Conservation (phyloP, 2,113 vertebrate species). For the Oophaga pumilio region DNA sequence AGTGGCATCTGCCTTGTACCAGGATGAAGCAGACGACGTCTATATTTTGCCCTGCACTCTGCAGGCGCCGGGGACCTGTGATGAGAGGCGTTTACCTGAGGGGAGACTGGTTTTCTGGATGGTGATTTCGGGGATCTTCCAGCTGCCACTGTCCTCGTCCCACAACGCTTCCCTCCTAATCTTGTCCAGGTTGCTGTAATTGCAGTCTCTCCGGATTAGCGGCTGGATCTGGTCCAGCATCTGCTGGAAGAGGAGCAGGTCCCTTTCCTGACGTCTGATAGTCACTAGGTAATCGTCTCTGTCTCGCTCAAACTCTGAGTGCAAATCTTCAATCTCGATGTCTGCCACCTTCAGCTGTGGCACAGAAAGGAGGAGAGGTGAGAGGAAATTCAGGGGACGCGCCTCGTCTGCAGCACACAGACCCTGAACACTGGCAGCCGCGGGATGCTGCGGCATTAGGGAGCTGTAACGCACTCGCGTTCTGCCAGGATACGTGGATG, state of each 20-base stretch:
- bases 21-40: no score
- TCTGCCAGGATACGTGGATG: background rate
- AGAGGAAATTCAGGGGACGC: background rate
- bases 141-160: slow-evolving; percentile 81
- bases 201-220: slow-evolving; percentile 80
- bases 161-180: slow-evolving; percentile 75
- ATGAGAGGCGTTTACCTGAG: slow-evolving; percentile 70
- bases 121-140: slow-evolving; percentile 82
- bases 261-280: slow-evolving; percentile 79
- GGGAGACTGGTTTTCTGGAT: slow-evolving; percentile 81
- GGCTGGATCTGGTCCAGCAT: slow-evolving; percentile 81
- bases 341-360: slow-evolving; percentile 80
- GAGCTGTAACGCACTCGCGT: no score
- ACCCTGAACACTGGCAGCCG: no score
- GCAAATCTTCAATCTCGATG: slow-evolving; percentile 85
- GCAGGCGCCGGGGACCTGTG: background rate
- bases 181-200: slow-evolving; percentile 86
- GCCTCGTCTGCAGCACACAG: no score
- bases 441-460: no score
- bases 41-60: no score
- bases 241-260: slow-evolving; percentile 78
- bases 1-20: no score
- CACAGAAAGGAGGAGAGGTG: background rate
- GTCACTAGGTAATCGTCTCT: slow-evolving; percentile 82
- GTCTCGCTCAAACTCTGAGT: slow-evolving; percentile 84